phyloP scores from a whole-genome alignment of 1,140 invertebrate genomes.

The Drosophila mojavensis region DNA sequence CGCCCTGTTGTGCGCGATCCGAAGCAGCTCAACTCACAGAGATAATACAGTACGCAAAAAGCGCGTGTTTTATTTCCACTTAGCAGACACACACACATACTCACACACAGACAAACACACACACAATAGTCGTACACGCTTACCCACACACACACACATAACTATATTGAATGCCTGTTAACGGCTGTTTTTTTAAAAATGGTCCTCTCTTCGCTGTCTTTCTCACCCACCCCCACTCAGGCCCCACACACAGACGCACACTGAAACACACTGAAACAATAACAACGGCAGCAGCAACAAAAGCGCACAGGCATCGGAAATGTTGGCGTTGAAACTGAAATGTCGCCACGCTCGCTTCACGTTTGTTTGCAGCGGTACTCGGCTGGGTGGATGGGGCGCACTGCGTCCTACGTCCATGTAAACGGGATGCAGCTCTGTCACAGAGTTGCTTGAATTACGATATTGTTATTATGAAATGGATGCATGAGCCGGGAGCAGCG shows the following conservation, averaged over 20 bases:
- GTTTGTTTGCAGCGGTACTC: conserved; percentile 33
- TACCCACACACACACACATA: conserved; percentile 23
- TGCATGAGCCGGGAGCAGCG: conserved; percentile 39
- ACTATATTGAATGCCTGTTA: conserved; percentile 78
- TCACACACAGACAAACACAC: conserved; percentile 14
- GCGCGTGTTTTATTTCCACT: conserved; percentile 82
- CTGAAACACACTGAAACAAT: conserved; percentile 59
- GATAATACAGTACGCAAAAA: conserved; percentile 78
- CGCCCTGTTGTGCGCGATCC: conserved; percentile 40
- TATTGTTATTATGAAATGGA: conserved; percentile 83
- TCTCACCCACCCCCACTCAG: conserved; percentile 3
- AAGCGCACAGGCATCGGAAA: conserved; percentile 77
- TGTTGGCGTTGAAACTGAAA: conserved; percentile 83
- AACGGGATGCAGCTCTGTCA: conserved; percentile 57
- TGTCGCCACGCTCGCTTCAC: conserved; percentile 66
- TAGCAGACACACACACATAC: conserved; percentile 61
- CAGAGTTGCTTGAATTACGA: conserved; percentile 80
- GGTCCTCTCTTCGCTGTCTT: conserved; percentile 22
- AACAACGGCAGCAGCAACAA: conserved; percentile 69
- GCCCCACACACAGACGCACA: not conserved
- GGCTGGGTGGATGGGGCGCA: not conserved
- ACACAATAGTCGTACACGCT: conserved; percentile 11
- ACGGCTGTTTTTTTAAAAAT: conserved; percentile 62
- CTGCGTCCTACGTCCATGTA: conserved; percentile 51
- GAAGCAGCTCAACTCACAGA: conserved; percentile 43